Evolutionary conservation across 2,888 invertebrate species (phyloP).

Genomic region (Gibbula magus): DNA sequence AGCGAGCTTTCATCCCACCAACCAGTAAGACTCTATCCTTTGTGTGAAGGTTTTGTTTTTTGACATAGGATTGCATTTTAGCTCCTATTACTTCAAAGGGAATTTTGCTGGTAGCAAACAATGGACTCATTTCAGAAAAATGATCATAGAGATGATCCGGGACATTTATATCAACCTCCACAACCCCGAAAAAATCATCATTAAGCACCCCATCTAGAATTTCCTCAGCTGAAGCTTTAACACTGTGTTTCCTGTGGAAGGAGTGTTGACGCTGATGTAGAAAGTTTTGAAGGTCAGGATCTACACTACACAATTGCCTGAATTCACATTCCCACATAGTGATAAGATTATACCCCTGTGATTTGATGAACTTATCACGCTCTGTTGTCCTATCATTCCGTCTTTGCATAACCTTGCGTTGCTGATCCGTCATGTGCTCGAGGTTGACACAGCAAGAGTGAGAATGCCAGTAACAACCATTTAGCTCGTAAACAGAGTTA

Average conservation of each 20-base stretch:
- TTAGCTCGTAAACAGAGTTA: neutral
- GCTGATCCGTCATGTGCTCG: too few relatives aligned
- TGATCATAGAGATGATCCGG: neutral
- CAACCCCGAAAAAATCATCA: neutral
- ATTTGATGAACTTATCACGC: neutral
- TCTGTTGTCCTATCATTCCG: neutral
- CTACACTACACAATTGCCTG: too few relatives aligned
- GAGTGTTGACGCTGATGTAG: too few relatives aligned
- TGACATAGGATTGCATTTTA: neutral
- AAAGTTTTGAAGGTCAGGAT: too few relatives aligned
- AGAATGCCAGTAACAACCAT: neutral
- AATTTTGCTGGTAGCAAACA: neutral
- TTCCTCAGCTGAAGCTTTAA: neutral
- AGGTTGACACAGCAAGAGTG: neutral
- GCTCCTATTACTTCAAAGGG: neutral
- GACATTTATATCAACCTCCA: neutral
- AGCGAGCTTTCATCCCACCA: neutral
- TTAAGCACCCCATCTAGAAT: neutral
- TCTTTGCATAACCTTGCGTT: too few relatives aligned
- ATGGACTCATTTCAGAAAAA: neutral
- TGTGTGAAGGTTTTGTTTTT: neutral
- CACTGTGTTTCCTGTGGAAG: neutral
- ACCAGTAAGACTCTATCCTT: neutral
- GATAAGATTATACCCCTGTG: too few relatives aligned
- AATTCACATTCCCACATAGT: too few relatives aligned